Evolutionary conservation across 2,113 vertebrate genomes (phyloP).

Genomic region (Ictidomys tridecemlineatus): DNA sequence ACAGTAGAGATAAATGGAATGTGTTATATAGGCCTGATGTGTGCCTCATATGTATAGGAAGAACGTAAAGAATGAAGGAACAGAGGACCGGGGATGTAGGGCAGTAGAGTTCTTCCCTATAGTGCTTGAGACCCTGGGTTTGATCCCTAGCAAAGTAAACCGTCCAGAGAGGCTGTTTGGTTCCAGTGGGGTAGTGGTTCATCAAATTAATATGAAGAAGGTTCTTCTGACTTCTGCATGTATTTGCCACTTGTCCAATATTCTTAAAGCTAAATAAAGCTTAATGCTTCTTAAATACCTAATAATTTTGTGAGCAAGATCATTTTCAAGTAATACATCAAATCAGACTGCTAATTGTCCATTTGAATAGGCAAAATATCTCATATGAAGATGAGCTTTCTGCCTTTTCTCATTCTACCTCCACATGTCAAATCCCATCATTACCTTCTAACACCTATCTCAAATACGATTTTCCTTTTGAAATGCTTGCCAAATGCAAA

Average conservation of each 20-base stretch:
- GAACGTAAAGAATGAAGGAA: background rate
- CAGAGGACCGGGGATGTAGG: background rate
- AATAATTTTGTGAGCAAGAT: slow-evolving; percentile 9
- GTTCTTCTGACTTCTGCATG: background rate
- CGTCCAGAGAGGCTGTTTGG: background rate
- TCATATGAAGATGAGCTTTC: background rate
- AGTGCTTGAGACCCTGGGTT: background rate
- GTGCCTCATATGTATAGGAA: background rate
- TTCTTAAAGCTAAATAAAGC: slow-evolving; percentile 8
- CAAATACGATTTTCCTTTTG: slow-evolving; percentile 54
- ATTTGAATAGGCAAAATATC: background rate
- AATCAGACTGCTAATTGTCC: background rate
- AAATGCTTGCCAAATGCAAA: slow-evolving; percentile 42
- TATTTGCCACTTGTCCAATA: background rate
- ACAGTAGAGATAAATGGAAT: background rate
- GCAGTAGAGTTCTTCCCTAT: background rate
- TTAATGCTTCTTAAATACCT: slow-evolving; percentile 29
- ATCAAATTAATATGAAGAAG: background rate
- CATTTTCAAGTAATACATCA: background rate
- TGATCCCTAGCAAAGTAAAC: background rate
- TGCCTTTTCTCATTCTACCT: background rate
- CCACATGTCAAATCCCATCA: background rate
- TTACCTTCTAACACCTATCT: background rate
- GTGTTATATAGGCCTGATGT: background rate
- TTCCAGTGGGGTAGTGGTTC: background rate